Base-by-base conservation (phyloP, 2,888 invertebrate genomes). In the Lasioglossum vierecki region DNA sequence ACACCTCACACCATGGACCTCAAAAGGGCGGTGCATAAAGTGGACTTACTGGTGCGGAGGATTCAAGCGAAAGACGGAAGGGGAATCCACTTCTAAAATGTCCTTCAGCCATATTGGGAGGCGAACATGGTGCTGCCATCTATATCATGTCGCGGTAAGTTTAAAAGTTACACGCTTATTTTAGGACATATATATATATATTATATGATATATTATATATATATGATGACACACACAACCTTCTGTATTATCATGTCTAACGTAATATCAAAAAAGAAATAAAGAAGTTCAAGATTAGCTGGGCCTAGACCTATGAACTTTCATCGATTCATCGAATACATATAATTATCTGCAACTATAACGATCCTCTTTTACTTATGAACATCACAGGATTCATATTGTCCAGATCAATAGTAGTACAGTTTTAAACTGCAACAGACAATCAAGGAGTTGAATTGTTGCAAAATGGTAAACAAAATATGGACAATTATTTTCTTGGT, bases 381-480 rank as follows among this genome's bases (percentile, higher is more conserved):
- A 8, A 46, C 8, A n/a, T 68, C 22, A 39, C 1, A 22, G 18
- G 39, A 22, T 39, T 3, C 39, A 39, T n/a, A 11, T 13, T 70
- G 4, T 41, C 9, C 2, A n/a, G 11, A n/a, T 11, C 1, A 11
- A 22, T 3, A 39, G 9, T 11, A 68, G 11, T 39, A 9, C n/a
- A 41, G 13, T 68, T 26, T 46, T 72, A 18, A 15, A 72, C 6
- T 46, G 30, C 30, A 44, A 9, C 5, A 44, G 26, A 9, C 15
- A 30, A 41, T n/a, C 3, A 30, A 49, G 5, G 41, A 49, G 13
- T 41, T 44, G 22, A 73, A 76, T 35, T 63, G 71, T 66, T 4
- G 44, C 22, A 66, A 84, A 15, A 84, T 84, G 82, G 2, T 44
- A 26, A 44, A 11, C 11, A 78, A 15, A 13, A 71, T 75, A 4